phyloP scores from a whole-genome alignment of 2,113 vertebrate species.

The Ailurus styani region DNA sequence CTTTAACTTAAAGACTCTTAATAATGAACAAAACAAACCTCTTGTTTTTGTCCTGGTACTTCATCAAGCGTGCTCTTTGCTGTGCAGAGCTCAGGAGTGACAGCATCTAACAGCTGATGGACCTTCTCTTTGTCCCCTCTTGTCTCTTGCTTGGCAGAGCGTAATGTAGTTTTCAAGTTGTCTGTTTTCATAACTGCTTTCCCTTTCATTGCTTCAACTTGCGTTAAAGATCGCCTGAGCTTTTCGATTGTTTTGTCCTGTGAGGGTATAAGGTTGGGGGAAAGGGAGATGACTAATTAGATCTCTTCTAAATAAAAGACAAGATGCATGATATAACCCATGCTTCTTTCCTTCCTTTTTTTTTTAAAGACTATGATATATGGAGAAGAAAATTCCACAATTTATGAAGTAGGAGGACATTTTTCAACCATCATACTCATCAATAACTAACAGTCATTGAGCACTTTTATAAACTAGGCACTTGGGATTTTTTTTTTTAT shows the following conservation, averaged over 20 bases:
- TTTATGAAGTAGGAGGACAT: constrained; percentile 13
- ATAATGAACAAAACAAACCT: constrained; percentile 66
- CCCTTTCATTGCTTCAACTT: constrained; percentile 61
- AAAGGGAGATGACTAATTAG: neutral
- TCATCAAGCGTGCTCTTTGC: constrained; percentile 66
- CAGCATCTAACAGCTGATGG: neutral
- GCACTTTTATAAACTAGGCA: neutral
- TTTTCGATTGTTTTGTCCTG: constrained; percentile 66
- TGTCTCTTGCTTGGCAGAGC: constrained; percentile 48
- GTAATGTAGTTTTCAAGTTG: constrained; percentile 66
- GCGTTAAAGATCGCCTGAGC: constrained; percentile 62
- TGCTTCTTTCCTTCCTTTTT: neutral
- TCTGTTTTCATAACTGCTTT: constrained; percentile 69
- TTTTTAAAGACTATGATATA: neutral
- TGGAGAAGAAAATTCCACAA: neutral
- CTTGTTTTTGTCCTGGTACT: constrained; percentile 38
- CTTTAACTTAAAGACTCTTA: neutral
- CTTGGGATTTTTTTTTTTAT: neutral
- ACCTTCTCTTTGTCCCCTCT: constrained; percentile 32
- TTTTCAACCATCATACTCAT: neutral
- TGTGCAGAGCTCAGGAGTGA: constrained; percentile 60
- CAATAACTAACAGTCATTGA: neutral
- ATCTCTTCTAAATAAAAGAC: constrained; percentile 25
- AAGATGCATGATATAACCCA: neutral
- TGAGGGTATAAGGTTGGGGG: neutral